Percentiles rank a stretch among this genome's conserved stretches.
Conservation (phyloP, 2,797 vertebrate species). For the Pterois miles region DNA sequence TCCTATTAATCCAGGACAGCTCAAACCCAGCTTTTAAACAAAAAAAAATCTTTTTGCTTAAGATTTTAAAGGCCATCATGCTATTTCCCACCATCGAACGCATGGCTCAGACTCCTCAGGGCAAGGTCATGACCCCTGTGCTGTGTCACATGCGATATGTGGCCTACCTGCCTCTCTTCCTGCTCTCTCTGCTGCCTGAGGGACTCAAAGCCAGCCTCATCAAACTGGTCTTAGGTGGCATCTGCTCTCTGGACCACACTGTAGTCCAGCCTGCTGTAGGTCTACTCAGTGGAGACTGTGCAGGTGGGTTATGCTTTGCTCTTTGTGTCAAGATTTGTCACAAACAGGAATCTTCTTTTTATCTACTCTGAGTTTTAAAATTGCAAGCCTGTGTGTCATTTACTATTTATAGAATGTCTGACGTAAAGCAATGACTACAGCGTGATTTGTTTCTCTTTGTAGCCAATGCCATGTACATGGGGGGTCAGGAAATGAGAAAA, state of each 20-base stretch:
- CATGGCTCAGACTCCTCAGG: conserved; percentile 90
- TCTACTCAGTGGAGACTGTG: conserved; percentile 88
- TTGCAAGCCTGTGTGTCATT: neutral
- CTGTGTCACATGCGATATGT: conserved; percentile 89
- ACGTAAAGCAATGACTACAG: neutral
- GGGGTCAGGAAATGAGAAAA: conserved; percentile 91
- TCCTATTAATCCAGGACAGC: neutral
- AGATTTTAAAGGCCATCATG: conserved; percentile 91
- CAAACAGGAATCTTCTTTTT: neutral
- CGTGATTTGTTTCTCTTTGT: conserved; percentile 52
- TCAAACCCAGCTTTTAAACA: too few species aligned
- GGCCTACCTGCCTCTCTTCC: conserved; percentile 87
- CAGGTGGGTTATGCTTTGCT: conserved; percentile 80
- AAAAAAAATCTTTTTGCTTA: too few species aligned
- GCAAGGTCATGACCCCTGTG: conserved; percentile 90
- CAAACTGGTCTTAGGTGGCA: conserved; percentile 70
- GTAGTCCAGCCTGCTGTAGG: conserved; percentile 75
- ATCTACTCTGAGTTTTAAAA: neutral
- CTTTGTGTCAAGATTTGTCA: neutral
- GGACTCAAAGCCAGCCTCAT: conserved; percentile 81
- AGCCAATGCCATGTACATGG: conserved; percentile 94
- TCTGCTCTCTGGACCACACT: conserved; percentile 71
- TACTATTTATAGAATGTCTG: neutral
- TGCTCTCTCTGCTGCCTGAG: conserved; percentile 89
- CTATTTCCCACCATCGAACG: conserved; percentile 96